Evolutionary conservation across 2,797 vertebrate species (phyloP), one percentile per base, ranked within the genome.

Genomic region (Sorex maritimensis): DNA sequence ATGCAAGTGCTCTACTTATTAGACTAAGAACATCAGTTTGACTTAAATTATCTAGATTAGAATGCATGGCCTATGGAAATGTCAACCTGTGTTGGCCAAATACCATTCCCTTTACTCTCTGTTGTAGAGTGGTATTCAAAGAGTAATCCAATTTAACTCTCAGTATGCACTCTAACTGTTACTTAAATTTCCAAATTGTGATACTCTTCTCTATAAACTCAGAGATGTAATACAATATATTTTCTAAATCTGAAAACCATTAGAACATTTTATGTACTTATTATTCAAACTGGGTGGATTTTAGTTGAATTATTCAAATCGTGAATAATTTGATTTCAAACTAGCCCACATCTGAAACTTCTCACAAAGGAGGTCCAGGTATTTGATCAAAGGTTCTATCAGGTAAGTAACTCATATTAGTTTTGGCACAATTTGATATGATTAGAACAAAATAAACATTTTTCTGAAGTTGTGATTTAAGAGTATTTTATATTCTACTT

Each of bases 11-110:
- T 44, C 7, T 44, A 44, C 41, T 44, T 44, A 44, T 44, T 44
- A 44, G 41, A 44, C 41, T 44, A 44, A 44, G 41, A 44, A 44
- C 41, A 44, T 44, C 21, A 90, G 71, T 46, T 89, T 75, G 79
- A 28, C 71, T 86, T 95, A 71, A 72, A 13, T 81, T 69, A 87
- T 82, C 80, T 84, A 86, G 30, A 92, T 87, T 71, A 81, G 44
- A 61, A 14, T 17, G 23, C 8, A 46, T 65, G 41, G 34, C 44
- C 86, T 34, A 93, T 93, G 83, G 34, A 74, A 92, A 52, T n/a
- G 41, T 71, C 52, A 86, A 19, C 14, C 69, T 87, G 55, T 81
- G n/a, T 19, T 95, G 69, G n/a, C 69, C 77, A 46, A 92, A 49
- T 65, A 24, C 6, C 44, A 5, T 86, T 92, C 88, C 10, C 44